Evolutionary conservation across 2,888 invertebrate genomes (phyloP).

Genomic region (Drosophila mimica): DNA sequence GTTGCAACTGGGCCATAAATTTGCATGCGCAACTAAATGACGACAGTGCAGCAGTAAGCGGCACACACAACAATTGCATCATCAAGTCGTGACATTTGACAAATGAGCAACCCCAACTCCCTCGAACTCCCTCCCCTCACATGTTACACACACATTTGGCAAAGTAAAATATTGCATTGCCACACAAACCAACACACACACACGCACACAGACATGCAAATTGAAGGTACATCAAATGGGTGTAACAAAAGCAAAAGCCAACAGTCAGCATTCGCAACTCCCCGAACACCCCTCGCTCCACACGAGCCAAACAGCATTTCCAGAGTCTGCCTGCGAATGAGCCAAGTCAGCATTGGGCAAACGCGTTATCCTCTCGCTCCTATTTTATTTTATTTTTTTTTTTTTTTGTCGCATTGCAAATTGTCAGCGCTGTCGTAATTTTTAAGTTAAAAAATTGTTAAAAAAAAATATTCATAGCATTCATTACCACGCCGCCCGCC

Average conservation of each 20-base stretch:
- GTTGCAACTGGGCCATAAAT: slow-evolving; percentile 68
- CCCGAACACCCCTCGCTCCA: neutral
- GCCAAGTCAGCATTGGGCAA: slow-evolving; percentile 43
- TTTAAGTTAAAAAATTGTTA: slow-evolving; percentile 80
- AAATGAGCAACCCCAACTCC: slow-evolving; percentile 68
- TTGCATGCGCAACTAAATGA: slow-evolving; percentile 74
- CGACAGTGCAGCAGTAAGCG: slow-evolving; percentile 51
- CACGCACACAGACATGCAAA: slow-evolving; percentile 43
- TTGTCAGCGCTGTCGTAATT: slow-evolving; percentile 80
- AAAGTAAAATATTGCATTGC: slow-evolving; percentile 74
- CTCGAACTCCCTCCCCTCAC: neutral
- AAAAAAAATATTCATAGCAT: slow-evolving; percentile 73
- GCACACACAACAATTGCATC: slow-evolving; percentile 74
- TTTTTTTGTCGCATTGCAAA: slow-evolving; percentile 66
- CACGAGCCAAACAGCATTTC: slow-evolving; percentile 22
- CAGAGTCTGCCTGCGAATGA: slow-evolving; percentile 46
- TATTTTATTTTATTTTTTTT: neutral
- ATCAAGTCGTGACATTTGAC: slow-evolving; percentile 82
- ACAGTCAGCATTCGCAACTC: slow-evolving; percentile 42
- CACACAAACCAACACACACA: slow-evolving; percentile 34
- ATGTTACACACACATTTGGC: slow-evolving; percentile 53
- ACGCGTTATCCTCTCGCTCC: neutral
- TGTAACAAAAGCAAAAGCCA: slow-evolving; percentile 73
- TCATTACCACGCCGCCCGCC: slow-evolving; percentile 68
- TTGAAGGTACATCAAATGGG: slow-evolving; percentile 77